phyloP scores from a whole-genome alignment of 2,113 vertebrate species.

The Cyanistes caeruleus region DNA sequence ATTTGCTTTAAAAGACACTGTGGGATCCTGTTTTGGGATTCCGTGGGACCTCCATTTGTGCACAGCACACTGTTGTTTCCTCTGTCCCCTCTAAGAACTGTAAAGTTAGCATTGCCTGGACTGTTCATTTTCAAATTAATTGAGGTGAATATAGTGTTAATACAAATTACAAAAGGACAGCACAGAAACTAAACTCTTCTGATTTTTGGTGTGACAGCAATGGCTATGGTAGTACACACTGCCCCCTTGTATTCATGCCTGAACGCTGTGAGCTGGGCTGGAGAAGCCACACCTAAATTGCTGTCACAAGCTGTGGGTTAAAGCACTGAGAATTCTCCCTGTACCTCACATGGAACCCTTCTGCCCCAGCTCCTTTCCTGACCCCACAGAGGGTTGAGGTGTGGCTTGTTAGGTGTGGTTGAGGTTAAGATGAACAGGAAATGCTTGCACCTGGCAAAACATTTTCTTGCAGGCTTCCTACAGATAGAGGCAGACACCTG shows the following conservation, averaged over 20 bases:
- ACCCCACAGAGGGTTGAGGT: background rate
- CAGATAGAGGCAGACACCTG: background rate
- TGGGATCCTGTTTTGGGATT: background rate
- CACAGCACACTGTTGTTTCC: background rate
- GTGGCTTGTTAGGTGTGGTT: background rate
- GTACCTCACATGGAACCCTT: background rate
- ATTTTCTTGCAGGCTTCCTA: background rate
- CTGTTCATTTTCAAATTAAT: background rate
- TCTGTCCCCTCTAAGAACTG: background rate
- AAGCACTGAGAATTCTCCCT: background rate
- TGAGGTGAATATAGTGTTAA: background rate
- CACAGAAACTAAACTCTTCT: background rate
- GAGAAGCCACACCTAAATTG: background rate
- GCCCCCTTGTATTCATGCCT: background rate
- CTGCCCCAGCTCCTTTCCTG: background rate
- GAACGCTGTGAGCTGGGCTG: background rate
- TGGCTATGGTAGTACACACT: background rate
- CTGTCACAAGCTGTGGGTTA: background rate
- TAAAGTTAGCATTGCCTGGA: background rate
- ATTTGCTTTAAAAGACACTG: background rate
- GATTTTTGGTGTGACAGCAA: background rate
- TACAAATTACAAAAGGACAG: background rate
- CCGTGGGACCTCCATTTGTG: background rate
- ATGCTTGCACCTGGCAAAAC: background rate
- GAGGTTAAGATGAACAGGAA: background rate